phyloP scores from a whole-genome alignment of 2,113 vertebrate genomes.

The Aythya baeri region DNA sequence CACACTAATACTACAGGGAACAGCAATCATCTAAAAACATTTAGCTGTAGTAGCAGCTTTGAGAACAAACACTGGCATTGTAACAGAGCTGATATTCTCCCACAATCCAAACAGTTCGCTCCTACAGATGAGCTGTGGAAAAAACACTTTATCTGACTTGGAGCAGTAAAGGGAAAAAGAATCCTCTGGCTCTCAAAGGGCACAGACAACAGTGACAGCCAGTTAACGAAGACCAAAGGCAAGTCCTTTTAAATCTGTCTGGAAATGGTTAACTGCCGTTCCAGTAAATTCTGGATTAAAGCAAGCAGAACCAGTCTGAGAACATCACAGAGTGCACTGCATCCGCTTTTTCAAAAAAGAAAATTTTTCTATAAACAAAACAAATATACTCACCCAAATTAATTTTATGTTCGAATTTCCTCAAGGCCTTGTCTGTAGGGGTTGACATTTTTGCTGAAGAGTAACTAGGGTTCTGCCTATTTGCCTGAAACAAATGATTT shows the following conservation, averaged over 20 bases:
- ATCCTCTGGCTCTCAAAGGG: not conserved
- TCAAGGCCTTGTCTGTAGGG: conserved; percentile 80
- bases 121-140: not conserved
- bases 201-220: not conserved
- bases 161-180: not conserved
- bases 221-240: not conserved
- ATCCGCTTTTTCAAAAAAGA: not conserved
- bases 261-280: not conserved
- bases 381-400: conserved; percentile 80
- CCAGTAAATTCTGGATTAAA: not conserved
- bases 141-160: not conserved
- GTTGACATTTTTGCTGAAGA: conserved; percentile 79
- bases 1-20: not conserved
- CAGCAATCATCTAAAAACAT: accelerated
- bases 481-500: conserved; percentile 74
- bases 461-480: conserved; percentile 69
- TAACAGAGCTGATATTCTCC: not conserved
- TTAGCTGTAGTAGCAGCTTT: not conserved
- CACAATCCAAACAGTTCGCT: not conserved
- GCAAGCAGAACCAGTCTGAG: not conserved
- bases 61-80: not conserved
- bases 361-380: not conserved
- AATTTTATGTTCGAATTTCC: conserved; percentile 86
- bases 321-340: not conserved
- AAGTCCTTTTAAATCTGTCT: not conserved